A percentile compares a stretch with the other conserved stretches of the same genome.
Evolutionary conservation across 2,797 vertebrate species (phyloP).

Genomic region (Apogon hyalosoma): DNA sequence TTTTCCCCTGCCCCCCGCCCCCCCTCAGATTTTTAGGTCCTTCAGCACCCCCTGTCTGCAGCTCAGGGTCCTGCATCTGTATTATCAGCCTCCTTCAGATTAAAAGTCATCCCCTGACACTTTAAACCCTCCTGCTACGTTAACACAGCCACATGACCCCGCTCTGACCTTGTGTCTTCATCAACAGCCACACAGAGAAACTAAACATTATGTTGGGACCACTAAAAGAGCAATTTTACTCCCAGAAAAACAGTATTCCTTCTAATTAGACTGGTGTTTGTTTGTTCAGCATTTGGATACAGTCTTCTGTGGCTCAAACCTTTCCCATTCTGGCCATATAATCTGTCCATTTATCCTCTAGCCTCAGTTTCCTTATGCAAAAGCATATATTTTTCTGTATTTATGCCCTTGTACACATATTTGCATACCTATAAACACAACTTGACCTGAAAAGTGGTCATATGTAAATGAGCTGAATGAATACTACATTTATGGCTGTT

Average conservation of each 20-base stretch:
- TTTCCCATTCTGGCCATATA: conserved; percentile 1
- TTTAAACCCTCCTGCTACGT: conserved; percentile 66
- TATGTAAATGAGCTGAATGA: neutral
- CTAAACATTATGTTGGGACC: conserved; percentile 3
- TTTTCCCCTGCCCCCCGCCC: conserved; percentile 56
- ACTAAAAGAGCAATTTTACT: neutral
- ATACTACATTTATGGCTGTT: conserved; percentile 1
- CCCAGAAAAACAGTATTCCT: conserved; percentile 1
- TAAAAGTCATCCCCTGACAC: conserved; percentile 36
- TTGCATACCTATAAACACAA: neutral
- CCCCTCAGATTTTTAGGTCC: conserved; percentile 74
- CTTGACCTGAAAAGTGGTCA: neutral
- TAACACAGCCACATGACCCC: conserved; percentile 70
- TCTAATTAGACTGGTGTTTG: conserved; percentile 36
- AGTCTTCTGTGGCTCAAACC: neutral
- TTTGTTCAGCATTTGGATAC: conserved; percentile 14
- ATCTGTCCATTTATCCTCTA: neutral
- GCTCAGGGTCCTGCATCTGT: conserved; percentile 54
- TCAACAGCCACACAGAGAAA: conserved; percentile 7
- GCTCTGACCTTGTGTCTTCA: conserved; percentile 52
- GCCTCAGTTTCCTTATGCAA: neutral
- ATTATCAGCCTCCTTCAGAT: conserved; percentile 45
- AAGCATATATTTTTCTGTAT: neutral
- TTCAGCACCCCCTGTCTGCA: conserved; percentile 75
- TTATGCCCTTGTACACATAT: neutral